Evolutionary conservation across 2,888 invertebrate species (phyloP), one percentile per base, ranked within the genome.

Genomic region (Diloba caeruleocephala): DNA sequence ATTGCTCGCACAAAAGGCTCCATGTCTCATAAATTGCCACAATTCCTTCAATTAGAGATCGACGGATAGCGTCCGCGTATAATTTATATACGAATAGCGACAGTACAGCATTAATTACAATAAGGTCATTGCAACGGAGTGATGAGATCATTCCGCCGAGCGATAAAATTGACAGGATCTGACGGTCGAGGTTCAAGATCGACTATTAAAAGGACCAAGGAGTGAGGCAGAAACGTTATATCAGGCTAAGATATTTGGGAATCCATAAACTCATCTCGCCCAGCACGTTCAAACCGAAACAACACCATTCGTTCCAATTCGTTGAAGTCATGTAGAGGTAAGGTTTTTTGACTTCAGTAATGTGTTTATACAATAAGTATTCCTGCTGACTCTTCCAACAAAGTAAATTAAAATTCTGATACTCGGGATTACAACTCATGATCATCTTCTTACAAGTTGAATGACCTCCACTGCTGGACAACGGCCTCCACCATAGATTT

Each of bases 21-120:
- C 67, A 67, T 78, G 66, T 75, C 76, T 73, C 52, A 71, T 73
- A 79, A 84, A 85, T 87, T 84, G 88, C 81, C 78, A 79, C 88
- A 89, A 90, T 84, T 88, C 83, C 76, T 76, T 85, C 85, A 88
- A 90, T 90, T 89, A 83, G 66, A 77, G 85, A 88, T 90, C 84
- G 85, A 81, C 83, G 80, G 87, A 88, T 88, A 88, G 80, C 77
- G 85, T 79, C 76, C 74, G 69, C 58, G 67, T 76, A 77, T 85
- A 70, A 72, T 70, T 72, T 72, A 72, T 72, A 67, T 67, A 58
- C 43, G 72, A 81, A 78, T 71, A 74, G 75, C 65, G 79, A 79
- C 79, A 67, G 68, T 56, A 64, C 37, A 62, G 65, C 83, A 85
- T 86, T 87, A 84, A 88, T 88, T 85, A 88, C 84, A 81, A 83